Percentiles rank a stretch among this genome's conserved stretches.
phyloP scores from a whole-genome alignment of 2,888 invertebrate genomes.

The Bellardia bayeri region DNA sequence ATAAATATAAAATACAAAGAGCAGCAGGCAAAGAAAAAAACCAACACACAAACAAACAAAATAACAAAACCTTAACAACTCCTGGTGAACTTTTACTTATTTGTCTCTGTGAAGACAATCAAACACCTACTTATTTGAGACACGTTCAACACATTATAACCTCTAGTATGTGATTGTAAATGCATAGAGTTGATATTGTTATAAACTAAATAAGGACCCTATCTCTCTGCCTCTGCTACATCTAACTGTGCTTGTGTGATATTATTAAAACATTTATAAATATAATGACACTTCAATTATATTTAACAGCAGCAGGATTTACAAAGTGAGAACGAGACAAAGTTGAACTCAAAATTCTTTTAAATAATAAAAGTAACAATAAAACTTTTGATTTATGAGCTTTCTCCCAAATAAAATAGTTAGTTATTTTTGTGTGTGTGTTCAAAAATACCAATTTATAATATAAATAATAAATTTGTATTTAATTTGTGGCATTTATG shows the following conservation, averaged over 20 bases:
- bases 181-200: constrained; percentile 15
- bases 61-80: constrained; percentile 38
- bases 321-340: neutral
- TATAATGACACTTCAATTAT: constrained; percentile 67
- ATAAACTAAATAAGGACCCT: constrained; percentile 15
- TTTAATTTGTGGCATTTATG: constrained; percentile 34
- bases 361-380: constrained; percentile 56
- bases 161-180: constrained; percentile 25
- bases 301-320: neutral
- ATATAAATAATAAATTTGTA: neutral
- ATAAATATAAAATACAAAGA: constrained; percentile 56
- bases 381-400: constrained; percentile 57
- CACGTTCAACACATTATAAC: constrained; percentile 71
- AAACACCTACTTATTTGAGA: constrained; percentile 64
- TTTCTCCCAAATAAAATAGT: too few relatives aligned
- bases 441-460: neutral
- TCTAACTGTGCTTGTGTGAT: constrained; percentile 8
- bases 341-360: neutral
- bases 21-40: too few relatives aligned
- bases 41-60: neutral
- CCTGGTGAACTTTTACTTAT: constrained; percentile 16
- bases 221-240: neutral
- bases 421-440: neutral
- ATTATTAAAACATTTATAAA: constrained; percentile 66
- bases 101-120: constrained; percentile 31